These are phyloP conservation scores for Hirundo rustica DNA, from an alignment of 2,797 vertebrate species.

Conservation along the genomic window DNA sequence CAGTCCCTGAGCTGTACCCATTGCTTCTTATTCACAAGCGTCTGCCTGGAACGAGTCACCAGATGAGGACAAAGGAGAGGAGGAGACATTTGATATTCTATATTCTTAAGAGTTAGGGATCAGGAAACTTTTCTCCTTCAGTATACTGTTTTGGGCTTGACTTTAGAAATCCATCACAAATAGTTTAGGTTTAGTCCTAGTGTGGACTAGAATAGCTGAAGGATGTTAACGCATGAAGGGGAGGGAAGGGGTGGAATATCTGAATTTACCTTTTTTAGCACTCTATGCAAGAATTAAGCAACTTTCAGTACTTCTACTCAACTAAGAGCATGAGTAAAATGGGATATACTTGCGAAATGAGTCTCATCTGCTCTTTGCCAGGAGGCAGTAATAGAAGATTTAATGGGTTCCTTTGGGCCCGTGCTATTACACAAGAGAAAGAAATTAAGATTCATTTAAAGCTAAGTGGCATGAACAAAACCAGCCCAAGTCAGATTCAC, in stretches of 20 bases:
- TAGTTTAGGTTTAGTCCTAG: not conserved
- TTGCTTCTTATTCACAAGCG: not conserved
- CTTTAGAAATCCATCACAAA: not conserved
- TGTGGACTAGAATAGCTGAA: not conserved
- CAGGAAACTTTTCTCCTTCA: not conserved
- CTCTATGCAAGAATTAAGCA: not conserved
- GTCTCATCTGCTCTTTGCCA: constrained; percentile 48
- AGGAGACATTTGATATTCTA: not conserved
- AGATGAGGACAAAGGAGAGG: not conserved
- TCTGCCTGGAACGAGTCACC: not conserved
- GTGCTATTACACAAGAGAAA: constrained; percentile 45
- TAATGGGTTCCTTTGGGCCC: constrained; percentile 54
- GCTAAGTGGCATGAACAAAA: constrained; percentile 30
- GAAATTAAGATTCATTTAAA: constrained; percentile 59
- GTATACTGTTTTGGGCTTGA: not conserved
- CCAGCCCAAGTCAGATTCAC: not conserved
- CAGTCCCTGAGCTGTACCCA: not conserved
- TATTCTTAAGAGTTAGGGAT: not conserved
- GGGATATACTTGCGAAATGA: constrained; percentile 1
- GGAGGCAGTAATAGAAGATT: constrained; percentile 42
- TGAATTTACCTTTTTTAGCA: not conserved
- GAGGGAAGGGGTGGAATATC: not conserved
- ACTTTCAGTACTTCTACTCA: not conserved
- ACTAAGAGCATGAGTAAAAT: not conserved
- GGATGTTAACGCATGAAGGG: not conserved